Base-by-base conservation (phyloP, 2,888 invertebrate species). In the Creontiades dilutus region DNA sequence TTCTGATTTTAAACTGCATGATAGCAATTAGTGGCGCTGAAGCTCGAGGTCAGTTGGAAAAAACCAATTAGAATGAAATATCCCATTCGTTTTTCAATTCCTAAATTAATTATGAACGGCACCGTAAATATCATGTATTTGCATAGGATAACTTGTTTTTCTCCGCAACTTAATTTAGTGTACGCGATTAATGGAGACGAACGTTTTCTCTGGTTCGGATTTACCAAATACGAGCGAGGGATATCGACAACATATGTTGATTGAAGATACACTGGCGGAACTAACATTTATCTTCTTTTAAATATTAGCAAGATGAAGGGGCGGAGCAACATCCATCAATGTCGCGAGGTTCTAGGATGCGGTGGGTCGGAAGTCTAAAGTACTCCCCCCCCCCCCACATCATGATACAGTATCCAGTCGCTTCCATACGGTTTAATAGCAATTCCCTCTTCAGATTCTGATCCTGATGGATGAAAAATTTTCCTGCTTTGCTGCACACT, bases 211-310 rank as follows among this genome's bases (percentile, higher is more conserved):
- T 37, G 37, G 37, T 37, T 4, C 16, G 16, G 57, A 19, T 37
- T 37, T 37, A 37, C 37, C 37, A 37, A 37, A 37, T 37, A 37
- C 37, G 27, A 9, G 27, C 9, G 76, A n/a, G 46, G 28, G 46
- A 28, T 61, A 61, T 85, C 61, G 85, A 85, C 85, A 61, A 57
- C 85, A 85, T 37, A 28, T 85, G 85, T 85, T 85, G 85, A 85
- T 85, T 85, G 85, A 85, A 85, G 85, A 85, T 55, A 55, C 61
- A 82, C 85, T 37, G 37, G 37, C 48, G 57, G 27, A 37, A 23
- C 61, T 11, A 27, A 85, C 85, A 85, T 85, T 85, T 85, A 85
- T 85, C 85, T 85, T 85, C 85, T 85, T 85, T 61, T 85, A 85
- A 85, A 85, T 85, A 85, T 85, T 57, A 57, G 57, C 85, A 28